phyloP scores from a whole-genome alignment of 2,888 invertebrate species.

The Scaptomyza parva region DNA sequence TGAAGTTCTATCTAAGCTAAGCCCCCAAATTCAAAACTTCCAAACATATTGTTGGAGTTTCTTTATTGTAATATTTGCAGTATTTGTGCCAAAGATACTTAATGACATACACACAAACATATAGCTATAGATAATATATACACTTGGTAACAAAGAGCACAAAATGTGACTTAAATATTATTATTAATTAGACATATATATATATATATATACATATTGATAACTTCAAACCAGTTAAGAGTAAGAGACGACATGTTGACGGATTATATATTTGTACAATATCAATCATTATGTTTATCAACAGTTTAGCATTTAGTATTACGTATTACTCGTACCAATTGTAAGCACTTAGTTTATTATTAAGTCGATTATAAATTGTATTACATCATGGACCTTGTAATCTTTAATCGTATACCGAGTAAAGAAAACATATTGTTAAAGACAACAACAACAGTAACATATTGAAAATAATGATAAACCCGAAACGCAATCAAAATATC shows the following conservation, averaged over 20 bases:
- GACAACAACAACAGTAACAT: conserved; percentile 1
- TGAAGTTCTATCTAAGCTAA: conserved; percentile 82
- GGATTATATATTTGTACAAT: neutral
- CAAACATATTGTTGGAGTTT: neutral
- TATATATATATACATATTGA: conserved; percentile 4
- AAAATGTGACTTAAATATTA: conserved; percentile 70
- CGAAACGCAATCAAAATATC: conserved; percentile 7
- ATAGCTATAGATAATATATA: conserved; percentile 15
- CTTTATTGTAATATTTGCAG: conserved; percentile 47
- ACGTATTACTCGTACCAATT: conserved; percentile 37
- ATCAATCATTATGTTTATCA: conserved; percentile 18
- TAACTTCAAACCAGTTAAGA: conserved; percentile 46
- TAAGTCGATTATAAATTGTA: conserved; percentile 48
- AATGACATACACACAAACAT: conserved; percentile 13
- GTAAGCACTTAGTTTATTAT: conserved; percentile 50
- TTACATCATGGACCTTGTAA: conserved; percentile 63
- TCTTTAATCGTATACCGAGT: conserved; percentile 40
- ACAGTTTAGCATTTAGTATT: conserved; percentile 60
- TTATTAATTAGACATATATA: conserved; percentile 59
- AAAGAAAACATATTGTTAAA: conserved; percentile 17
- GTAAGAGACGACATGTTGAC: conserved; percentile 42
- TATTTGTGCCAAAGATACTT: conserved; percentile 79
- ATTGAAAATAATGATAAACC: conserved; percentile 24
- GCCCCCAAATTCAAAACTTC: neutral
- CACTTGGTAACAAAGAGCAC: conserved; percentile 33